phyloP scores from a whole-genome alignment of 2,113 vertebrate genomes.

The Plectropomus leopardus region DNA sequence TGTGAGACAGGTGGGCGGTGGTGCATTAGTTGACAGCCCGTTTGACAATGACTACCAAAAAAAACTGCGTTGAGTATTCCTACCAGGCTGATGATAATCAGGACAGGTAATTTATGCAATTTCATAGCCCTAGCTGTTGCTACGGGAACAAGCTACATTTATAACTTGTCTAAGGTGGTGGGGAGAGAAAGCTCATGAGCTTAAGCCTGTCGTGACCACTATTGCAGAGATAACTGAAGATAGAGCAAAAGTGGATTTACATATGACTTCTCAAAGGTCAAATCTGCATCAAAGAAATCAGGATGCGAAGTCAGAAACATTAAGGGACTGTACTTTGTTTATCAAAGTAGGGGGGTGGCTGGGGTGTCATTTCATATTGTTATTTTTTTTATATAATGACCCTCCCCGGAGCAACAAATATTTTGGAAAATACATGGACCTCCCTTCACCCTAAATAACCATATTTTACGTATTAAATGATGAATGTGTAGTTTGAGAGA shows the following conservation, averaged over 20 bases:
- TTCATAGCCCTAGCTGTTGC: constrained; percentile 81
- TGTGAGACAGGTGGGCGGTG: constrained; percentile 65
- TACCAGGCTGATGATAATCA: constrained; percentile 75
- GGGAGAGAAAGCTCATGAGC: constrained; percentile 38
- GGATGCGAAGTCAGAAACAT: constrained; percentile 3
- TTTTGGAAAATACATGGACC: too few relatives aligned
- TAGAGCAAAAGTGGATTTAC: constrained; percentile 34
- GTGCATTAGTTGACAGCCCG: constrained; percentile 63
- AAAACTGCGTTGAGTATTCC: constrained; percentile 51
- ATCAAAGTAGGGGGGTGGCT: too few relatives aligned
- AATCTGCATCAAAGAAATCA: constrained; percentile 1
- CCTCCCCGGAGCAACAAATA: too few relatives aligned
- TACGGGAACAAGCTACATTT: constrained; percentile 81
- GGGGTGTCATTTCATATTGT: too few relatives aligned
- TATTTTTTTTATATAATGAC: too few relatives aligned
- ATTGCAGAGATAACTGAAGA: constrained; percentile 45
- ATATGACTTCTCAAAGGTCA: constrained; percentile 40
- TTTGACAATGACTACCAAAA: constrained; percentile 65
- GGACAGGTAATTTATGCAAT: constrained; percentile 84
- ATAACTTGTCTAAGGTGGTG: constrained; percentile 68
- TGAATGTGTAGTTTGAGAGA: too few relatives aligned
- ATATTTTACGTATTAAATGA: too few relatives aligned
- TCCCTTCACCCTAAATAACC: too few relatives aligned
- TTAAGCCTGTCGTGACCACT: constrained; percentile 62
- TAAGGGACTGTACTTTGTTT: too few relatives aligned